Evolutionary conservation across 2,888 invertebrate species (phyloP), one percentile per base, ranked within the genome.

Genomic region (Chirona hameri): DNA sequence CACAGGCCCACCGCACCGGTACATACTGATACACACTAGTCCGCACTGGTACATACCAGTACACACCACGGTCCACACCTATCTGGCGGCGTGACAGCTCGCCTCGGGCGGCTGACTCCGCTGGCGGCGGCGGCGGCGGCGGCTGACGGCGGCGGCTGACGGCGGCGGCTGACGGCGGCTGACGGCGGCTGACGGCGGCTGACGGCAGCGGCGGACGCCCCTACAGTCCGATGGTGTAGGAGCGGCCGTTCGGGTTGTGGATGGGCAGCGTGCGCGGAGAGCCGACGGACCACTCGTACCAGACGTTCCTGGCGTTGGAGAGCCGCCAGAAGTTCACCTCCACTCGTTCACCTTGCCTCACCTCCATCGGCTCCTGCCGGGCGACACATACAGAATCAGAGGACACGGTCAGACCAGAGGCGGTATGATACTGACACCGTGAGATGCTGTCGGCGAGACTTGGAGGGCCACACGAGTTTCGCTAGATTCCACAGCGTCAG

Each of bases 261-360:
- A 94, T 90, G 4, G 90, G 88, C 24, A 90, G 88, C 24, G 90
- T 88, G 24, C 89, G 86, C 0, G 94, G 94, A 83, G 91, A 89
- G 14, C 91, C 90, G 27, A 94, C 90, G 86, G 93, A 91, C 98
- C 98, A 98, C 88, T 98, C 98, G 87, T 98, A 98, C 98, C 98
- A 98, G 18, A 98, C 96, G 87, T 94, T 93, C 84, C 94, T 93
- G 5, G 91, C 87, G 84, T 91, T 93, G 82, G 93, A 92, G 84
- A 93, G 91, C 55, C 98, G 91, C 97, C 98, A 98, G 82, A 85
- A 85, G 84, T 94, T 92, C 2, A 96, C 92, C 83, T 91, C 92
- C 55, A 98, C 91, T 81, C 89, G 89, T 83, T 94, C 92, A 1
- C 93, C 94, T 83, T 91, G 91, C 82, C 91, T 91, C 0, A 98